Evolutionary conservation across 1,140 invertebrate species (phyloP), one percentile per base, ranked within the genome.

Genomic region (Goniozus legneri): DNA sequence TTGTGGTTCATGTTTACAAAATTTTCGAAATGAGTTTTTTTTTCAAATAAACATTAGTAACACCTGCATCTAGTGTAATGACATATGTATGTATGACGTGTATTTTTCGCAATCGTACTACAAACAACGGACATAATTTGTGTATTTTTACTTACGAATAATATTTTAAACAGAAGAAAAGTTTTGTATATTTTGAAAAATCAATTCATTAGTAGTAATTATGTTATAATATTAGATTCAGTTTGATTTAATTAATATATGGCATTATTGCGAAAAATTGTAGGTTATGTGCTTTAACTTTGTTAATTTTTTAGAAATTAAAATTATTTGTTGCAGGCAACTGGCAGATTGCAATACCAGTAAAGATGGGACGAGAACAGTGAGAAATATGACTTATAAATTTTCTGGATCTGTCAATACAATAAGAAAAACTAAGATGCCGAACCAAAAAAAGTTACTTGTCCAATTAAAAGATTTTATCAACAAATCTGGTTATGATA

Each of bases 401-500:
- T 38, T 67, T 12, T 50, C 62, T 0, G 39, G 35, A 8, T 41
- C 47, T 8, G 0, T 65, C 19, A 65, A 44, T 15, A 15, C 60
- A 2, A 8, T 63, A 18, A 50, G 52, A 19, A 58, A 60, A 42
- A 46, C 36, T 44, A 75, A 67, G 45, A 76, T 80, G 67, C 73
- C 70, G 12, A 73, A 66, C 49, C 76, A 79, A 13, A 75, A 75
- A 65, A 82, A 79, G 56, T 35, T 81, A 2, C 52, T 81, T 6
- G 59, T 60, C 3, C 71, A 77, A 33, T 43, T 81, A 1, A 79
- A 76, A 56, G 68, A 73, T 6, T 76, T 77, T 43, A 50, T 80
- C 1, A 61, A 60, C 3, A 81, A 78, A 56, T 64, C 70, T 21
- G 69, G 71, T 34, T 71, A 65, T 19, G 76, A 79, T n/a, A 77